phyloP scores from a whole-genome alignment of 2,113 vertebrate species.

The Rhea americana region DNA sequence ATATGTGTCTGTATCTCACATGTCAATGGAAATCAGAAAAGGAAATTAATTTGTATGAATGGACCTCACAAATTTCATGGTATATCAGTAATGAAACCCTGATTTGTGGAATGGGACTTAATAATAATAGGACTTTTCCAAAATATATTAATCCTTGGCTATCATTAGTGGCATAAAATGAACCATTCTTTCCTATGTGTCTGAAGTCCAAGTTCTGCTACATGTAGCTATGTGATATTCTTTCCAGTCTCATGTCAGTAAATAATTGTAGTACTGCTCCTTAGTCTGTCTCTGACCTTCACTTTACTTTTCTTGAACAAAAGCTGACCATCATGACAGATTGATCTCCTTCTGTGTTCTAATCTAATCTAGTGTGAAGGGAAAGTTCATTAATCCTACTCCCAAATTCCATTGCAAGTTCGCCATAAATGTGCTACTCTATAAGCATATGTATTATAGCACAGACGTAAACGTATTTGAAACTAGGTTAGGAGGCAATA shows the following conservation, averaged over 20 bases:
- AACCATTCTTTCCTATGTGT: constrained; percentile 56
- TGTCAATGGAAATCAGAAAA: constrained; percentile 36
- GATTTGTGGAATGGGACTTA: constrained; percentile 47
- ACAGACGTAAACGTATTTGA: constrained; percentile 25
- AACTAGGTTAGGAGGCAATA: background rate
- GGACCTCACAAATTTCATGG: constrained; percentile 24
- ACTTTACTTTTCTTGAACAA: background rate
- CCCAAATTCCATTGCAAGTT: background rate
- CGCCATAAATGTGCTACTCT: background rate
- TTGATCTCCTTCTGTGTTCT: constrained; percentile 20
- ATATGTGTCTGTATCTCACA: background rate
- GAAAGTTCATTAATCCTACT: constrained; percentile 13
- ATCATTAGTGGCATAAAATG: constrained; percentile 54
- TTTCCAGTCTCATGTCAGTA: constrained; percentile 60
- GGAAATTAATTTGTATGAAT: constrained; percentile 51
- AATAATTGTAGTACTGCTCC: constrained; percentile 42
- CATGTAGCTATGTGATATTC: constrained; percentile 40
- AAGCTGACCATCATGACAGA: background rate
- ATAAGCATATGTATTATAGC: background rate
- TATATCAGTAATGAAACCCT: constrained; percentile 51
- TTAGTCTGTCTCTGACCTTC: constrained; percentile 35
- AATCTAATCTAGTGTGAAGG: constrained; percentile 24
- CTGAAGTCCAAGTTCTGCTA: constrained; percentile 36
- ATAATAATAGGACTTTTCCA: constrained; percentile 60
- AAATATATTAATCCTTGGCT: constrained; percentile 65